Conservation (phyloP, 1,140 invertebrate genomes). For the Drosophila orosa region DNA sequence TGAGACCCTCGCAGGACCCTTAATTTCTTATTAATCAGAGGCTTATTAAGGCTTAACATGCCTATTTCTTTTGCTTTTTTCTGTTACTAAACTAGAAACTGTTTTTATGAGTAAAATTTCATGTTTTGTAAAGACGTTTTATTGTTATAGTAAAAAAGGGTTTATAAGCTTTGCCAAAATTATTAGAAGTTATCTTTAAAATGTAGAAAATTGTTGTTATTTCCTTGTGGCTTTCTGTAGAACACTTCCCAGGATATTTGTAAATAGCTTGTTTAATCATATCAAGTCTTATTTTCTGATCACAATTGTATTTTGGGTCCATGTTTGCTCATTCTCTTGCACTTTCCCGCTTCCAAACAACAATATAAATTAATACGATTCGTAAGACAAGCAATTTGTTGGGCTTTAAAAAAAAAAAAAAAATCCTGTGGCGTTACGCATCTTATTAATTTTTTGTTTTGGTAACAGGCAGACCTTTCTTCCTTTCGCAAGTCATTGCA, state of each 20-base stretch:
- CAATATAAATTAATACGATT: background rate
- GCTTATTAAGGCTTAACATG: background rate
- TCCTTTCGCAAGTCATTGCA: constrained; percentile 14
- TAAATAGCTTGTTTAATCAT: background rate
- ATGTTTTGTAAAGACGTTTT: too few species aligned
- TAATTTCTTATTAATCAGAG: background rate
- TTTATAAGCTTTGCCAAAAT: too few species aligned
- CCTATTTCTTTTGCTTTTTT: background rate
- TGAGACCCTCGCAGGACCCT: background rate
- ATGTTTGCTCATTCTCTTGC: background rate
- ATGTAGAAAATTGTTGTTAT: background rate
- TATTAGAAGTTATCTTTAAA: background rate
- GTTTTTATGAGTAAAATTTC: background rate
- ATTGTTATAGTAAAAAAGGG: too few species aligned
- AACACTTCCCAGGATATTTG: background rate
- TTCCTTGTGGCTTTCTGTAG: background rate
- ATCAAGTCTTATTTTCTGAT: background rate
- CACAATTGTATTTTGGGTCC: background rate
- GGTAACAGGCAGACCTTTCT: constrained; percentile 2
- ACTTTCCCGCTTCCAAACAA: background rate
- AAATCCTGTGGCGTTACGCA: background rate
- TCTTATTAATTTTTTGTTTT: background rate
- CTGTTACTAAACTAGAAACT: too few species aligned
- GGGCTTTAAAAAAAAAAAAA: background rate
- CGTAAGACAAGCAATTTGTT: background rate